These are phyloP conservation scores for Arnoldichthys spilopterus DNA, from an alignment of 2,797 vertebrate species.

Conservation along the genomic window DNA sequence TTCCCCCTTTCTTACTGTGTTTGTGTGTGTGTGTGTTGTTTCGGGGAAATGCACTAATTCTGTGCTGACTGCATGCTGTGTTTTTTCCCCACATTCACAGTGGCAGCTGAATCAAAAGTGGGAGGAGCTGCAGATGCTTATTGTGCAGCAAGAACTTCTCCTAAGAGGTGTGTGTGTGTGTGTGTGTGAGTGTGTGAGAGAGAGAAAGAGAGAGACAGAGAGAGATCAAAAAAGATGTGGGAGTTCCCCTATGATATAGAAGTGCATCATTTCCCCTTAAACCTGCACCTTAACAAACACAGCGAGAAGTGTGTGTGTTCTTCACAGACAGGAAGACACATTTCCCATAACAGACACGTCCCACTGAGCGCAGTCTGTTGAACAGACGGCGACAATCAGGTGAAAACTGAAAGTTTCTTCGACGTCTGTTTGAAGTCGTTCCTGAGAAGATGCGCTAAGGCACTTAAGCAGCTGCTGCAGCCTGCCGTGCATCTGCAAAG, in stretches of 20 bases:
- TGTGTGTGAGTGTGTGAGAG: slow-evolving; percentile 7
- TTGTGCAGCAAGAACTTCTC: slow-evolving; percentile 76
- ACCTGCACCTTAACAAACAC: slow-evolving; percentile 8
- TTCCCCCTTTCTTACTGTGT: not conserved
- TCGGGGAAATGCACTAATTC: slow-evolving; percentile 25
- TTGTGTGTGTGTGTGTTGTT: not conserved
- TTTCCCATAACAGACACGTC: not conserved
- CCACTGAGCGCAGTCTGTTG: not conserved
- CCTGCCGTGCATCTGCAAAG: not conserved
- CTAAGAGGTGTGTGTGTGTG: slow-evolving; percentile 69
- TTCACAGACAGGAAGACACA: slow-evolving; percentile 28
- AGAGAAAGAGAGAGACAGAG: not conserved
- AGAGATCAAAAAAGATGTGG: slow-evolving; percentile 4
- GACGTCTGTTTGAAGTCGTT: not conserved
- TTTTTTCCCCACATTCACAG: slow-evolving; percentile 65
- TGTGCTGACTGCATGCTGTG: not conserved
- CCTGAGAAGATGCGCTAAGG: not conserved
- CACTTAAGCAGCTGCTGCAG: not conserved
- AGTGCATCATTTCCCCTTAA: slow-evolving; percentile 44
- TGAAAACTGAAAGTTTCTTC: not conserved
- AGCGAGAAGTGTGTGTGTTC: not conserved
- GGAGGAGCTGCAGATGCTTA: slow-evolving; percentile 75
- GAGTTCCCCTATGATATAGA: not conserved
- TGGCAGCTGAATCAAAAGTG: slow-evolving; percentile 75
- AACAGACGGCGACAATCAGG: not conserved